Percentiles rank a stretch among this genome's conserved stretches.
phyloP scores from a whole-genome alignment of 2,113 vertebrate species.

The Alethe castanea region DNA sequence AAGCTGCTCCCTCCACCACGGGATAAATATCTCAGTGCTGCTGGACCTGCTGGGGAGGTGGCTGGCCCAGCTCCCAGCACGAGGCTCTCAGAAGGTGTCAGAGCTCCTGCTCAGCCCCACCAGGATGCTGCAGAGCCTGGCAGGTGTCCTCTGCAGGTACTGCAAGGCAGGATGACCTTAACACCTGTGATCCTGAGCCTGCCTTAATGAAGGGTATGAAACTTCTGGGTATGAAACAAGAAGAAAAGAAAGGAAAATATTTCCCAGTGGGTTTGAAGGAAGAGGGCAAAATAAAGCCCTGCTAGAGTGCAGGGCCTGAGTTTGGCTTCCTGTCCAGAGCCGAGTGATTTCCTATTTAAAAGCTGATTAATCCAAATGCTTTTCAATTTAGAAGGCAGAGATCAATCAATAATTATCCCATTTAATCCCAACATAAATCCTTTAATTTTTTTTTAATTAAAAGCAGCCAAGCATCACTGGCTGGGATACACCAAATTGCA shows the following conservation, averaged over 20 bases:
- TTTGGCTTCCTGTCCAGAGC: conserved; percentile 56
- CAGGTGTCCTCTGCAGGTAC: not conserved
- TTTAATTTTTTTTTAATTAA: conserved; percentile 76
- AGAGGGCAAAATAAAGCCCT: not conserved
- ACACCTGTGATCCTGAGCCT: not conserved
- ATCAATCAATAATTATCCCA: conserved; percentile 75
- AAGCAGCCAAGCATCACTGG: conserved; percentile 58
- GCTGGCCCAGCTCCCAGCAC: not conserved
- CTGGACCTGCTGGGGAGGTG: not conserved
- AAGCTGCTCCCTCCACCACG: not conserved
- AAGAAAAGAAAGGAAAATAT: not conserved
- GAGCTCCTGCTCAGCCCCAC: not conserved
- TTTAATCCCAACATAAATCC: conserved; percentile 73
- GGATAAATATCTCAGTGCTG: not conserved
- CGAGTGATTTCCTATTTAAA: conserved; percentile 66
- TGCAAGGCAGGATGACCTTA: not conserved
- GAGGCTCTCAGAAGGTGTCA: not conserved
- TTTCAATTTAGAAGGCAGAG: conserved; percentile 72
- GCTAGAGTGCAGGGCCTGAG: not conserved
- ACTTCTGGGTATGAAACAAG: not conserved
- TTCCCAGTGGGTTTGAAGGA: not conserved
- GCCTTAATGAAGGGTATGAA: not conserved
- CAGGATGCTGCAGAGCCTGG: not conserved
- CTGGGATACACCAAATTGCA: conserved; percentile 44
- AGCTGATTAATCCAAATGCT: conserved; percentile 72